Evolutionary conservation across 2,797 vertebrate genomes (phyloP).

Genomic region (Gymnodraco acuticeps): DNA sequence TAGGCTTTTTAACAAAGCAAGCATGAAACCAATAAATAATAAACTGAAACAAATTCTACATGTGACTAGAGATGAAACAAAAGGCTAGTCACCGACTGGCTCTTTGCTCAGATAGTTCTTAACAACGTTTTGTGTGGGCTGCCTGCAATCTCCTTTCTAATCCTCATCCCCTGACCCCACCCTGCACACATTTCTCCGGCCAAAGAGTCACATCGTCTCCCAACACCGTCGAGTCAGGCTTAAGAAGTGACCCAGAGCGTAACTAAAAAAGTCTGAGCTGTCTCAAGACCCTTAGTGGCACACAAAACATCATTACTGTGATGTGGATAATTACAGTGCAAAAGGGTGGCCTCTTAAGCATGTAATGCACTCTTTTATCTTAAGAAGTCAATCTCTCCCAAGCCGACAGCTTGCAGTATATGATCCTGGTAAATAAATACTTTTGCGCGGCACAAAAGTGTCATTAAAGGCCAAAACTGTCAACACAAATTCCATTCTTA

Average conservation of each 20-base stretch:
- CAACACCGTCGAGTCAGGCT: conserved; percentile 66
- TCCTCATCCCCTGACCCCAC: conserved; percentile 77
- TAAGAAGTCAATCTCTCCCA: conserved; percentile 90
- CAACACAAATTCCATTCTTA: conserved; percentile 98
- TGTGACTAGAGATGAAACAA: conserved; percentile 45
- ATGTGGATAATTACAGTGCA: conserved; percentile 92
- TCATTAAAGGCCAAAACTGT: conserved; percentile 99
- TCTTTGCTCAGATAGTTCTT: conserved; percentile 42
- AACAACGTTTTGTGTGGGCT: conserved; percentile 52
- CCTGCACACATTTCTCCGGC: conserved; percentile 70
- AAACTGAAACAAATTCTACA: conserved; percentile 34
- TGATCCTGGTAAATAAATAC: conserved; percentile 98
- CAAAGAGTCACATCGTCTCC: conserved; percentile 70
- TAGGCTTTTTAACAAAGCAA: conserved; percentile 16
- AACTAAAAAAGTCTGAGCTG: conserved; percentile 87
- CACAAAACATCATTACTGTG: conserved; percentile 88
- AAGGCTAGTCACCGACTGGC: conserved; percentile 32
- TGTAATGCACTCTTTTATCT: conserved; percentile 95
- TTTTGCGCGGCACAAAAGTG: conserved; percentile 93
- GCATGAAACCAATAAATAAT: conserved; percentile 27
- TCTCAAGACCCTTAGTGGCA: conserved; percentile 85
- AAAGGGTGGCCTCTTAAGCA: conserved; percentile 87
- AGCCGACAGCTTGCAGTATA: conserved; percentile 95
- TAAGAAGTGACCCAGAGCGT: conserved; percentile 83
- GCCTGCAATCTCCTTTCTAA: conserved; percentile 72